Percentiles rank a stretch among this genome's conserved stretches.
phyloP scores from a whole-genome alignment of 2,113 vertebrate species.

The Callaeas wilsoni region DNA sequence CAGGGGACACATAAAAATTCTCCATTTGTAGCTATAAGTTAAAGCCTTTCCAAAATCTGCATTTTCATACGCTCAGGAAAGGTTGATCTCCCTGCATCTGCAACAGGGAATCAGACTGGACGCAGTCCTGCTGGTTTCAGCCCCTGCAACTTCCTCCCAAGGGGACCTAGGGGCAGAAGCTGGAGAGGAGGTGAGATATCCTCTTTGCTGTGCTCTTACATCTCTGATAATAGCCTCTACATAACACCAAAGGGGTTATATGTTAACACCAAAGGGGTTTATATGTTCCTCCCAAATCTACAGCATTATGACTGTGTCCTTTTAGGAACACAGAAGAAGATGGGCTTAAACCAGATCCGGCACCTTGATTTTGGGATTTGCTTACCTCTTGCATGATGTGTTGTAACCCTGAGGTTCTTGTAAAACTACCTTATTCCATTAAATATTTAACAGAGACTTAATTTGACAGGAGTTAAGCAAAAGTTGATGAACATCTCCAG shows the following conservation, averaged over 20 bases:
- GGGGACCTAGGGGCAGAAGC: background rate
- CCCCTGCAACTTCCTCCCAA: background rate
- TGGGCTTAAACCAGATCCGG: background rate
- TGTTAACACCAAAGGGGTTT: background rate
- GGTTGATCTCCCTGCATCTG: background rate
- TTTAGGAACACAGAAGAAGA: background rate
- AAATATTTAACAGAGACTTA: background rate
- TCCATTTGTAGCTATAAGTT: background rate
- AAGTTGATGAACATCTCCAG: background rate
- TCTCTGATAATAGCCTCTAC: background rate
- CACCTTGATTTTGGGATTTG: background rate
- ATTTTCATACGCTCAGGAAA: background rate
- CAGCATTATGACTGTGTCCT: background rate
- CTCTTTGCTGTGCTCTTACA: background rate
- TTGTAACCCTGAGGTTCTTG: background rate
- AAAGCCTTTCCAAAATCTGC: background rate
- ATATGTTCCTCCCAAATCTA: background rate
- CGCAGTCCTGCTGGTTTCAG: background rate
- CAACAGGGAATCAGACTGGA: background rate
- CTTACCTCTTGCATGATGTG: background rate
- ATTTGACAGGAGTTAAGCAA: background rate
- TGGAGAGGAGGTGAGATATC: background rate
- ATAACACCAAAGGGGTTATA: fast-evolving
- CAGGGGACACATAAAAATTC: background rate
- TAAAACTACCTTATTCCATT: background rate